A percentile compares a stretch with the other conserved stretches of the same genome.
Conservation (phyloP, 1,140 invertebrate genomes). For the Diabrotica undecimpunctata region DNA sequence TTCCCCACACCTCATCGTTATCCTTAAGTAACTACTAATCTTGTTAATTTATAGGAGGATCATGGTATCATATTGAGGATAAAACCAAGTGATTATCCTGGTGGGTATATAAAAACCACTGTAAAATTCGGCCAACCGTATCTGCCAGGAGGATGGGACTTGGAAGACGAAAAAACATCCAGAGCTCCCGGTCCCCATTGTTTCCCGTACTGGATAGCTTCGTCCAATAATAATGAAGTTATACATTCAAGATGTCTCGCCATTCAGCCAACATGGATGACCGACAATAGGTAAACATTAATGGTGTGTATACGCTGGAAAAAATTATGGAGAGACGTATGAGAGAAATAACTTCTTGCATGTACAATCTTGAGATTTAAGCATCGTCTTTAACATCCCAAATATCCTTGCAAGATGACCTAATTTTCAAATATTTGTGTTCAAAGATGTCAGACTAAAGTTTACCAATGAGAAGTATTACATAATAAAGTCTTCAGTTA, state of each 20-base stretch:
- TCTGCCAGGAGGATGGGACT: constrained; percentile 43
- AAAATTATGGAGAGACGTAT: constrained; percentile 12
- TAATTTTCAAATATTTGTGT: too few relatives aligned
- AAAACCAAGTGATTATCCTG: constrained; percentile 25
- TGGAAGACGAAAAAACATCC: constrained; percentile 28
- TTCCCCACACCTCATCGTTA: too few relatives aligned
- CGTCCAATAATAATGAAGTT: constrained; percentile 50
- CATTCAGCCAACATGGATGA: constrained; percentile 67
- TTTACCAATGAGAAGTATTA: too few relatives aligned
- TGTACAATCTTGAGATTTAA: too few relatives aligned
- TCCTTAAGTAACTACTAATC: too few relatives aligned
- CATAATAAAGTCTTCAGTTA: too few relatives aligned
- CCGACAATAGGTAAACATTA: constrained; percentile 54
- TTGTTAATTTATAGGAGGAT: constrained; percentile 27
- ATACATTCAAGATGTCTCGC: constrained; percentile 57
- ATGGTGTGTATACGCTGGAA: constrained; percentile 7
- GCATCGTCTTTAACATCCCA: too few relatives aligned
- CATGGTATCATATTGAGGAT: constrained; percentile 25
- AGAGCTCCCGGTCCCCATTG: constrained; percentile 43
- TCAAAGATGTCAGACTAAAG: too few relatives aligned
- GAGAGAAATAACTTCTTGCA: neutral
- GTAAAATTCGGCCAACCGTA: constrained; percentile 36
- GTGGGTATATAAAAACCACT: constrained; percentile 38
- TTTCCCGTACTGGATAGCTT: constrained; percentile 55
- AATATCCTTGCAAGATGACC: too few relatives aligned